A percentile compares a stretch with the other conserved stretches of the same genome.
These are phyloP conservation scores for Augochlorella aurata DNA, from an alignment of 2,888 invertebrate genomes.

Conservation along the genomic window DNA sequence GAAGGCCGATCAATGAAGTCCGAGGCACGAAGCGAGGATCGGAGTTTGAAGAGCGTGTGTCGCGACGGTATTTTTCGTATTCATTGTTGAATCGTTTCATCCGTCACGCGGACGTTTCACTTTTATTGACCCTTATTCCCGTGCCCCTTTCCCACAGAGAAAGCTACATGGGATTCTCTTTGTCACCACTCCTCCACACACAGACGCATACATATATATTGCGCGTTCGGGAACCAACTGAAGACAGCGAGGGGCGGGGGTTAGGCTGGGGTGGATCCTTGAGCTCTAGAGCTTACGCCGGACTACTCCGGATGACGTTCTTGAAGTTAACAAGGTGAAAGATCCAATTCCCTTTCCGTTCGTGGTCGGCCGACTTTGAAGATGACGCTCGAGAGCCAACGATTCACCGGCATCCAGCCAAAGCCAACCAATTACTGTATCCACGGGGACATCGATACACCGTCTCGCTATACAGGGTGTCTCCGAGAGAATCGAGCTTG, in stretches of 20 bases:
- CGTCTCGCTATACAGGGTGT: neutral
- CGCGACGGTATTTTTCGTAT: neutral
- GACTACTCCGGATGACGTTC: slow-evolving; percentile 2
- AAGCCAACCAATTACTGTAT: slow-evolving; percentile 8
- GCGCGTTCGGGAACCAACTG: neutral
- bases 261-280: neutral
- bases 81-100: neutral
- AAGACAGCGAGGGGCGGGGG: neutral
- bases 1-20: neutral
- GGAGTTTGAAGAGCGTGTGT: neutral
- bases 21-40: neutral
- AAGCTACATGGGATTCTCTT: neutral
- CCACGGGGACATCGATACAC: slow-evolving; percentile 4
- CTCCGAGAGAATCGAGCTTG: neutral
- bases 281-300: neutral
- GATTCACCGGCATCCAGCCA: neutral
- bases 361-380: slow-evolving; percentile 25
- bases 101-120: neutral
- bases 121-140: slow-evolving; percentile 2
- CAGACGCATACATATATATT: neutral
- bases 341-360: slow-evolving; percentile 47
- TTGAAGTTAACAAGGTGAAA: slow-evolving; percentile 11
- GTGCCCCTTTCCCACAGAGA: too few relatives aligned
- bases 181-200: neutral
- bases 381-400: neutral